Evolutionary conservation across 2,113 vertebrate genomes (phyloP).

Genomic region (Ornithorhynchus anatinus): DNA sequence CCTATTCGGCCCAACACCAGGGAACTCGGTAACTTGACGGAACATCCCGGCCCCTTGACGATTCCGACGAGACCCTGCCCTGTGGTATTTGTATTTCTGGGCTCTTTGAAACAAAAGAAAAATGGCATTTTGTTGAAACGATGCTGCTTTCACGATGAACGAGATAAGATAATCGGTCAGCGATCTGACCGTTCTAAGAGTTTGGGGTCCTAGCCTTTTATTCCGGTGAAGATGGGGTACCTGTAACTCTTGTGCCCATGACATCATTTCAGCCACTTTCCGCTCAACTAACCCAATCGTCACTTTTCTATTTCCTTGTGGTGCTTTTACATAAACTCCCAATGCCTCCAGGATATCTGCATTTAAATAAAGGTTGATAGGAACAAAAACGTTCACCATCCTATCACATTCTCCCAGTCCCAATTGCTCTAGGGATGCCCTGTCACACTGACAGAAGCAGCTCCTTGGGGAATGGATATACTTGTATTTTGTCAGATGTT

Average conservation of each 20-base stretch:
- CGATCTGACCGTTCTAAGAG: background rate
- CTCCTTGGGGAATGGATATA: slow-evolving; percentile 50
- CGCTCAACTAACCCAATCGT: background rate
- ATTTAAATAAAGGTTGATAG: slow-evolving; percentile 42
- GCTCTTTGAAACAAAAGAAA: no score
- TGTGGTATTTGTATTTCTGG: no score
- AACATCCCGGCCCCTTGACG: no score
- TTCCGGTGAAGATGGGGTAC: background rate
- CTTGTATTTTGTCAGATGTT: slow-evolving; percentile 45
- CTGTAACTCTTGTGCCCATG: background rate
- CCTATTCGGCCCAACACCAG: no score
- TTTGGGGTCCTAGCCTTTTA: background rate
- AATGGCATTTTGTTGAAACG: no score
- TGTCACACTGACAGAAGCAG: slow-evolving; percentile 51
- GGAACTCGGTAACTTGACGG: no score
- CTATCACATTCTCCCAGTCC: slow-evolving; percentile 2
- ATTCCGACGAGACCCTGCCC: no score
- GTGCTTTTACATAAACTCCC: background rate
- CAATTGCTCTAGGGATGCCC: slow-evolving; percentile 50
- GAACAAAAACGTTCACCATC: slow-evolving; percentile 26
- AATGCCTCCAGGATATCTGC: slow-evolving; percentile 24
- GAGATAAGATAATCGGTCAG: background rate
- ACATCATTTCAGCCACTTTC: background rate
- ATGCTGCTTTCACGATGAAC: background rate
- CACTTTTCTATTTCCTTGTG: background rate